Evolutionary conservation across 2,888 invertebrate species (phyloP).

Genomic region (Cyclophora albipunctata): DNA sequence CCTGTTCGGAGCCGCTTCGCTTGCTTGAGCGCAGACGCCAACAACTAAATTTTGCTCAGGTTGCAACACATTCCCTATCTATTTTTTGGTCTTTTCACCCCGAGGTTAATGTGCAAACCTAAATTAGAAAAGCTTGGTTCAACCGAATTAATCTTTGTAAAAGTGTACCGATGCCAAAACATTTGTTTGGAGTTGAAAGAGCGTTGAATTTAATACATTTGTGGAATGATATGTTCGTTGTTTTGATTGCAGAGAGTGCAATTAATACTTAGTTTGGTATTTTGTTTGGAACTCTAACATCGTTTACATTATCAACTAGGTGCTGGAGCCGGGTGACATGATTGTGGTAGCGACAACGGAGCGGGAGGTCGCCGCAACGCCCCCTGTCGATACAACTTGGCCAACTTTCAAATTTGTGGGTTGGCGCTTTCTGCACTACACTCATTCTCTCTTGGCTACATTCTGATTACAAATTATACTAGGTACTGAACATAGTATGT

Average conservation of each 20-base stretch:
- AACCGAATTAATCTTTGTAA: constrained; percentile 1
- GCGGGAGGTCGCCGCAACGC: constrained; percentile 37
- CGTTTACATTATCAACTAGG: too few relatives aligned
- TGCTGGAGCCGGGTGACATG: constrained; percentile 10
- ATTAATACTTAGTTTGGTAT: too few relatives aligned
- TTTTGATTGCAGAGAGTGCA: too few relatives aligned
- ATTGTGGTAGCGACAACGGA: constrained; percentile 27
- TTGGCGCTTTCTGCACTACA: constrained; percentile 51
- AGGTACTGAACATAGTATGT: too few relatives aligned
- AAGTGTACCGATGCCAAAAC: background rate
- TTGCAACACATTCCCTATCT: constrained; percentile 32
- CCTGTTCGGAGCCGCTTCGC: constrained; percentile 55
- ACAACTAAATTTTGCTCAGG: constrained; percentile 56
- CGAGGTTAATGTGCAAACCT: constrained; percentile 26
- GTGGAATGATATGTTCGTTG: too few relatives aligned
- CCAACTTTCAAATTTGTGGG: constrained; percentile 68
- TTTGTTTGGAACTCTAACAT: too few relatives aligned
- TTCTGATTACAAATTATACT: constrained; percentile 24
- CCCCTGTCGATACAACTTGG: constrained; percentile 56
- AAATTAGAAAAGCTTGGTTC: constrained; percentile 20
- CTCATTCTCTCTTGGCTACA: constrained; percentile 24
- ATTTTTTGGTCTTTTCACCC: constrained; percentile 27
- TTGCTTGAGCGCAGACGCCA: constrained; percentile 61
- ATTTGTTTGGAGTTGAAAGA: background rate
- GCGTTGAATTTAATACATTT: too few relatives aligned